A percentile compares a stretch with the other conserved stretches of the same genome.
Conservation (phyloP, 2,797 vertebrate species). For the Pipistrellus pipistrellus region DNA sequence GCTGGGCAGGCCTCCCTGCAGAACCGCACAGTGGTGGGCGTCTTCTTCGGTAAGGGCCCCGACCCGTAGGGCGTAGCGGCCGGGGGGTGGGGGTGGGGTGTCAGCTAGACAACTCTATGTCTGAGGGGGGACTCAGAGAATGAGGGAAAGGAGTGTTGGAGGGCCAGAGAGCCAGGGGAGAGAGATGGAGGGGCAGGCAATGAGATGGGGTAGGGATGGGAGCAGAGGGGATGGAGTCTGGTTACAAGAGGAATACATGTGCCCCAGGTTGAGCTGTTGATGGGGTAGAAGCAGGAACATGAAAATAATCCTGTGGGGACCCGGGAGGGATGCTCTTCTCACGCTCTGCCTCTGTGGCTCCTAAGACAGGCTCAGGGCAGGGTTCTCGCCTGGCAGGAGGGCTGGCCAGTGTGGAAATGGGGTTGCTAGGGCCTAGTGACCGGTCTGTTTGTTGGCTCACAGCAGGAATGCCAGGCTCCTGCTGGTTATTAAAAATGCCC, state of each 20-base stretch:
- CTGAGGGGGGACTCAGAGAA: background rate
- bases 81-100: background rate
- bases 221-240: background rate
- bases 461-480: background rate
- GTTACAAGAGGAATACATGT: background rate
- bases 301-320: background rate
- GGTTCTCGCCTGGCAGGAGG: background rate
- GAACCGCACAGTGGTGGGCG: slow-evolving; percentile 93
- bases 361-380: background rate
- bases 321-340: background rate
- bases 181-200: background rate
- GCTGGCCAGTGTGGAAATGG: background rate
- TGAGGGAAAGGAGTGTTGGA: background rate
- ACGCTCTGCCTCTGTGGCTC: background rate
- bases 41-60: slow-evolving; percentile 93
- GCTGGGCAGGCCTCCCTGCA: slow-evolving; percentile 90
- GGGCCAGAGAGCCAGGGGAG: background rate
- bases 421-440: background rate
- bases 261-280: background rate
- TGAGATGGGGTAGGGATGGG: background rate
- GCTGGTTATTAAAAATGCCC: background rate
- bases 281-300: background rate
- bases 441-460: background rate
- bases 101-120: background rate
- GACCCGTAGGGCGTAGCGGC: background rate